Conservation (phyloP, 2,797 vertebrate genomes). For the Pteronotus mesoamericanus region DNA sequence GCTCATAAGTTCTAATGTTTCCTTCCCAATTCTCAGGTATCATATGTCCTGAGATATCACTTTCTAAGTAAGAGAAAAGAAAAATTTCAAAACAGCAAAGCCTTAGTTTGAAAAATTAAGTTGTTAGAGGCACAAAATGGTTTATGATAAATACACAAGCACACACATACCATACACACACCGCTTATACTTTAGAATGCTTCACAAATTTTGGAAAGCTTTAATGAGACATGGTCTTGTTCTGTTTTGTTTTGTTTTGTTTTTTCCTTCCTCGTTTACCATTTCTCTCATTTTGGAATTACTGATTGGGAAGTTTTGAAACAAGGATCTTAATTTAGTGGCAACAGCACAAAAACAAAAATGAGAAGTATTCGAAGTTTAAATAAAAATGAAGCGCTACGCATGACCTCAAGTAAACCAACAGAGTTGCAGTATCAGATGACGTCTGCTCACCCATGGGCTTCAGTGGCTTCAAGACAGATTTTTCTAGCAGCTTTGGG, state of each 20-base stretch:
- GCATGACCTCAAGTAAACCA: background rate
- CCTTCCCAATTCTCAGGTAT: constrained; percentile 52
- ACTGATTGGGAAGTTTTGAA: background rate
- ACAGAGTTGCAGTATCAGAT: background rate
- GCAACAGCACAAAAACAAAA: constrained; percentile 17
- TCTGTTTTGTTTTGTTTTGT: too few species aligned
- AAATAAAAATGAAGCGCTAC: background rate
- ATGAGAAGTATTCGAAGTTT: background rate
- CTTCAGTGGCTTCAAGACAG: constrained; percentile 22
- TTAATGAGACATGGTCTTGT: background rate
- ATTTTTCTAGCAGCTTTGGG: constrained; percentile 64
- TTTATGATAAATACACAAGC: background rate
- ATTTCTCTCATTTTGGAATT: background rate
- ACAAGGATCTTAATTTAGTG: constrained; percentile 1
- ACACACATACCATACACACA: background rate
- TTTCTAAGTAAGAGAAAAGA: constrained; percentile 42
- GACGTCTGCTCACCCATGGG: constrained; percentile 16
- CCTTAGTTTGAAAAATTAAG: background rate
- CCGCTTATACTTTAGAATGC: background rate
- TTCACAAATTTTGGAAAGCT: background rate
- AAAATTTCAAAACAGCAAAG: background rate
- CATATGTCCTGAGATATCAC: background rate
- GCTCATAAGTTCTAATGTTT: constrained; percentile 23
- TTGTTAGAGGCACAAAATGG: background rate
- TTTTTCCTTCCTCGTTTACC: too few species aligned